Evolutionary conservation across 1,140 invertebrate species (phyloP).

Genomic region (Thaumatotibia leucotreta): DNA sequence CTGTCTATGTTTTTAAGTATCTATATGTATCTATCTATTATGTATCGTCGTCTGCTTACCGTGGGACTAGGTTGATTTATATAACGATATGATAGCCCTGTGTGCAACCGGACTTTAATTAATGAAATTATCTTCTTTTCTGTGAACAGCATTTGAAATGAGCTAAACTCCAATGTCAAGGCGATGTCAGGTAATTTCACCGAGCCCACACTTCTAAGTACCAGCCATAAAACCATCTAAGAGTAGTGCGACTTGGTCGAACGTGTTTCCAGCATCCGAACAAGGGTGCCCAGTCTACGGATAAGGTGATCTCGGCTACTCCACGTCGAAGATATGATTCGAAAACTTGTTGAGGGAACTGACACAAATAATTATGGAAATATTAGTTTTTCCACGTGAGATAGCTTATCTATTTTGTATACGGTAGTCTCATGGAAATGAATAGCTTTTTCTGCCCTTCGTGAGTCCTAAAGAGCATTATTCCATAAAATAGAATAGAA

Average conservation of each 20-base stretch:
- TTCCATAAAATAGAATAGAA: too few species aligned
- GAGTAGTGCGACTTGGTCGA: not conserved
- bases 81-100: too few species aligned
- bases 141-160: too few species aligned
- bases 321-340: not conserved
- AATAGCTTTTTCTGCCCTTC: not conserved
- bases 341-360: not conserved
- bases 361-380: not conserved
- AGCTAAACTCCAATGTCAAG: too few species aligned
- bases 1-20: too few species aligned
- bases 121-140: too few species aligned
- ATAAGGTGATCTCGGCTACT: not conserved
- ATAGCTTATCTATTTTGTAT: not conserved
- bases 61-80: too few species aligned
- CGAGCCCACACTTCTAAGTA: not conserved
- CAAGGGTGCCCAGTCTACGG: not conserved
- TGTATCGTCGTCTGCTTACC: too few species aligned
- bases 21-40: too few species aligned
- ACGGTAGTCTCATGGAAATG: too few species aligned
- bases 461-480: too few species aligned
- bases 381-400: not conserved
- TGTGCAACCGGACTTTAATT: too few species aligned
- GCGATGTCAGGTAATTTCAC: not conserved
- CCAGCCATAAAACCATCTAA: not conserved
- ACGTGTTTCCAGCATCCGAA: not conserved